Base-by-base conservation (phyloP, 2,888 invertebrate genomes). In the Platynereis dumerilii region DNA sequence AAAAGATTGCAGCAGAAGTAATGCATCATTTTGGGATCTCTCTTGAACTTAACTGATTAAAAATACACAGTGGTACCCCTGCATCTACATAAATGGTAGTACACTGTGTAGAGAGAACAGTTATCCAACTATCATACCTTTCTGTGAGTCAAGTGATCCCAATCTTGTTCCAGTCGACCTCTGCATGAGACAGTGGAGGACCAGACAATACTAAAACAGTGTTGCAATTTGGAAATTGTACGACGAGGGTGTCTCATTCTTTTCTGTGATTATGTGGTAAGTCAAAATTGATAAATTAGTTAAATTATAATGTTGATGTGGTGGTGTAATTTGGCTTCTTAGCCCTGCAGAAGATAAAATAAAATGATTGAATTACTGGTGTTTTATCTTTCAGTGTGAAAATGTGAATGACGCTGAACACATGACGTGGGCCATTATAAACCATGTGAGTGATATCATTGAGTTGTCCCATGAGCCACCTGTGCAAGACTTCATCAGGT, bases 391-490 rank as follows among this genome's bases (percentile, higher is more conserved):
- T 61, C 75, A 83, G 83, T 83, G 82, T 78, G 84, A 84, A 74
- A 91, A 91, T 79, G 84, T 90, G 22, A 87, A 87, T 48, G 90
- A 92, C 82, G 89, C 88, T 0, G 90, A 91, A 29, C 90, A 91
- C 72, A 84, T 92, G 64, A 88, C 90, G 0, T 92, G 92, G 92
- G 85, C 93, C 12, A 83, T 93, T n/a, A 88, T 89, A 12, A 90
- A 90, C 78, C 88, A 92, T 68, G 88, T 90, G 0, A 87, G 89
- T 72, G 87, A 90, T 45, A 85, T 92, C 1, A 88, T 92, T 2
- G 85, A 86, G 44, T 86, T 91, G 64, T 88, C 88, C 34, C 83
- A 86, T 0, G 92, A 92, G 78, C 85, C 87, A 0, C 89, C 91
- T 0, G 90, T 92, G 3, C 86, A 86, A 65, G 89, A 90, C 78